Base-by-base conservation (phyloP, 2,888 invertebrate genomes). In the Lycophotia porphyrea region DNA sequence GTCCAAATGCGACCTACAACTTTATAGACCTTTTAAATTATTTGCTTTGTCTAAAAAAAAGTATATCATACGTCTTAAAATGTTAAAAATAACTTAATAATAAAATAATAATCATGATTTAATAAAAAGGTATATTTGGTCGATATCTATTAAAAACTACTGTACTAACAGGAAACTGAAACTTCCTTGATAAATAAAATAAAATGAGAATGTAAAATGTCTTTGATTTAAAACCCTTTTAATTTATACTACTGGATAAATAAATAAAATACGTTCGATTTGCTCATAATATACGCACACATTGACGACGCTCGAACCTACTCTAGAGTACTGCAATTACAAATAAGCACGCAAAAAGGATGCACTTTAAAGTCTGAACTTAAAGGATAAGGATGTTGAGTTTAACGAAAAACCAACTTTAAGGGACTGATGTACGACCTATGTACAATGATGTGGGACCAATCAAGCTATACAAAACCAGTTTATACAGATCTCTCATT, bases 41-140 rank as follows among this genome's bases (percentile, higher is more conserved):
- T 9, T 49, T 49, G 2, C 47, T 24, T 8, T 52, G 11, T 24
- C 11, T 36, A 55, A 18, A 34, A 61, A 78, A 3, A 52, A 60
- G 27, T 27, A 69, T 21, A 31, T 21, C 11, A 27, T n/a, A 27
- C 7, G 15, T 36, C 9, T 47, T n/a, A 34, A 31, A 44, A 63
- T 15, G 4, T 31, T 49, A 18, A 78, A 78, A 60, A 52, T 27
- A 5, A 27, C n/a, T 60, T 52, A 63, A 63, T 21, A 61, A 5
- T 78, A 49, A 42, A 52, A 61, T 52, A 36, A 34, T 34, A 39
- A 70, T 18, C 13, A 39, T 63, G 52, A 34, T 72, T 72, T 21
- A 61, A 36, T 34, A 55, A 42, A 52, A 52, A 39, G 34, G 9
- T 34, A 80, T 65, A 73, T 77, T 77, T 77, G 77, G 77, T 77